Conservation (phyloP, 2,888 invertebrate genomes). For the Proisotoma minuta region DNA sequence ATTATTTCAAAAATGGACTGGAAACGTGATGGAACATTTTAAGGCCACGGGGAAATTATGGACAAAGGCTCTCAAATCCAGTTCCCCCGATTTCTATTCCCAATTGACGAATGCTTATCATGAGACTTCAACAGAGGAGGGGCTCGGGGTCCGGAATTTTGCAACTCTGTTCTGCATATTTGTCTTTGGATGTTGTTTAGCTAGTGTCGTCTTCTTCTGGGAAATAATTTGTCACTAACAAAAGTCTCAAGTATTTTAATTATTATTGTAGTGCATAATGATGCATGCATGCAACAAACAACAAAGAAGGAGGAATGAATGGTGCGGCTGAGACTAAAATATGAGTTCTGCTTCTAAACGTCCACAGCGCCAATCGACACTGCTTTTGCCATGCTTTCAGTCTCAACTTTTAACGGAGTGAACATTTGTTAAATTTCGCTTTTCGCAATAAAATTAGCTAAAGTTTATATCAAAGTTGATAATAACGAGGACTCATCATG, state of each 20-base stretch:
- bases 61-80: background rate
- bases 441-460: background rate
- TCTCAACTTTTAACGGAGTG: too few relatives aligned
- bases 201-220: background rate
- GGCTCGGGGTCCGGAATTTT: background rate
- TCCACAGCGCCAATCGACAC: too few relatives aligned
- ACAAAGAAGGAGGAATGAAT: too few relatives aligned
- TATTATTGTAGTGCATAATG: conserved; percentile 4
- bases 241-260: background rate
- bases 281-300: too few relatives aligned
- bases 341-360: too few relatives aligned
- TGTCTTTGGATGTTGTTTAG: background rate
- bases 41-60: background rate
- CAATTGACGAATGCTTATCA: background rate
- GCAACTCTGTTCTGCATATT: background rate
- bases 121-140: background rate
- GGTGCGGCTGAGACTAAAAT: too few relatives aligned
- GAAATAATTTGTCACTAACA: background rate
- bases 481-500: conserved; percentile 19
- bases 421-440: too few relatives aligned
- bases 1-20: conserved; percentile 19
- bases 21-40: background rate
- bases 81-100: background rate
- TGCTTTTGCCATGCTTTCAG: too few relatives aligned
- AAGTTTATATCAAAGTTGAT: background rate